Evolutionary conservation across 2,797 vertebrate species (phyloP).

Genomic region (Molossus alvarezi): DNA sequence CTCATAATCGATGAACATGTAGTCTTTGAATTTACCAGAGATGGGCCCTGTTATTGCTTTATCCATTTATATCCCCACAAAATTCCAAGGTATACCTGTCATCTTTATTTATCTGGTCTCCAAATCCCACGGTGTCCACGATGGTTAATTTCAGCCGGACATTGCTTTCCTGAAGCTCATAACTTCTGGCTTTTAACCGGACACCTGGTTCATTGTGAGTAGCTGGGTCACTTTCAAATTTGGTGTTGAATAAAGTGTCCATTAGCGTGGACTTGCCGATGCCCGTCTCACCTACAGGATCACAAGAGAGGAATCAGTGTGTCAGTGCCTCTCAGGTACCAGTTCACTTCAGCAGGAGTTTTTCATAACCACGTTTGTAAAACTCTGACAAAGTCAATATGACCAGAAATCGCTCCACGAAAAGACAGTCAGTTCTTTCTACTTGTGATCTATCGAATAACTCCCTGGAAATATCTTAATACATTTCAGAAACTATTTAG

Average conservation of each 20-base stretch:
- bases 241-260: constrained; percentile 94
- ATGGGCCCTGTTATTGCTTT: not conserved
- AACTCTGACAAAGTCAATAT: not conserved
- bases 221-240: constrained; percentile 92
- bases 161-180: constrained; percentile 93
- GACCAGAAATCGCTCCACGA: not conserved
- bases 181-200: constrained; percentile 93
- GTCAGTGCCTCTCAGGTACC: not conserved
- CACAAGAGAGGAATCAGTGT: constrained; percentile 51
- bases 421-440: not conserved
- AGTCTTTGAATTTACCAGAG: not conserved
- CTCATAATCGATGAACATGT: not conserved
- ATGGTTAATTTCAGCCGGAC: constrained; percentile 93
- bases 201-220: constrained; percentile 93
- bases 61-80: not conserved
- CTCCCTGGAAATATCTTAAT: not conserved
- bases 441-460: not conserved
- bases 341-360: not conserved
- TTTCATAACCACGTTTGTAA: not conserved
- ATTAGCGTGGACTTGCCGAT: constrained; percentile 93
- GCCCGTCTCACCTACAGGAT: constrained; percentile 90
- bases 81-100: constrained; percentile 89
- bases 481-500: not conserved
- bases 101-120: constrained; percentile 94
- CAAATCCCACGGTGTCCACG: constrained; percentile 92